A percentile compares a stretch with the other conserved stretches of the same genome.
phyloP scores from a whole-genome alignment of 2,113 vertebrate genomes.

The Nycticebus coucang region DNA sequence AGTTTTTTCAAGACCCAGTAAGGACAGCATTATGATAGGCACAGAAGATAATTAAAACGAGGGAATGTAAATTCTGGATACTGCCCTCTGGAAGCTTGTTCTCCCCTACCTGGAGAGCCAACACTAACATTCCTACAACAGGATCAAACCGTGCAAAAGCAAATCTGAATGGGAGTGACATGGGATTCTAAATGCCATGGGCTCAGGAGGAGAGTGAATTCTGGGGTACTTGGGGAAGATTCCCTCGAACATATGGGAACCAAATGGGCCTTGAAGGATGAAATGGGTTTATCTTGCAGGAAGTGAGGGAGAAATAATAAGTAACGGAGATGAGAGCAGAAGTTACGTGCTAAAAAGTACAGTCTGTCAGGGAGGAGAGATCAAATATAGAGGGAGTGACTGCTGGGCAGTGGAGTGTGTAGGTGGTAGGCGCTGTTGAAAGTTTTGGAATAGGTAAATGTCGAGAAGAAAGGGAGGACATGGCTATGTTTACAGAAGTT shows the following conservation, averaged over 20 bases:
- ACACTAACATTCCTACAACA: neutral
- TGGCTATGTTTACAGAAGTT: neutral
- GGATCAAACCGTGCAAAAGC: neutral
- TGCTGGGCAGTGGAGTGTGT: neutral
- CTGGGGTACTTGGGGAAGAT: neutral
- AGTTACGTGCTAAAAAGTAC: neutral
- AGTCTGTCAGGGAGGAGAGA: neutral
- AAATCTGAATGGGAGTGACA: neutral
- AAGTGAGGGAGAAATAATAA: neutral
- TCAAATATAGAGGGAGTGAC: neutral
- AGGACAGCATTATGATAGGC: neutral
- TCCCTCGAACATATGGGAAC: neutral
- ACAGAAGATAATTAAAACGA: neutral
- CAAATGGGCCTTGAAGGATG: neutral
- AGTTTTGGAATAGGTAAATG: neutral
- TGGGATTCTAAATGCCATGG: neutral
- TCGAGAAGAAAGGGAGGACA: neutral
- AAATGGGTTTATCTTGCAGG: neutral
- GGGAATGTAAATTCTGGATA: neutral
- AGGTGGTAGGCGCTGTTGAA: neutral
- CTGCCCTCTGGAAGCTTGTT: neutral
- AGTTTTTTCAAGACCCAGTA: slow-evolving; percentile 22
- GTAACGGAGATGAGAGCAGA: neutral
- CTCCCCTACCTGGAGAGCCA: slow-evolving; percentile 8
- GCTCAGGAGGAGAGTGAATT: neutral